phyloP scores from a whole-genome alignment of 2,797 vertebrate species.

The Pantherophis vulpinus region DNA sequence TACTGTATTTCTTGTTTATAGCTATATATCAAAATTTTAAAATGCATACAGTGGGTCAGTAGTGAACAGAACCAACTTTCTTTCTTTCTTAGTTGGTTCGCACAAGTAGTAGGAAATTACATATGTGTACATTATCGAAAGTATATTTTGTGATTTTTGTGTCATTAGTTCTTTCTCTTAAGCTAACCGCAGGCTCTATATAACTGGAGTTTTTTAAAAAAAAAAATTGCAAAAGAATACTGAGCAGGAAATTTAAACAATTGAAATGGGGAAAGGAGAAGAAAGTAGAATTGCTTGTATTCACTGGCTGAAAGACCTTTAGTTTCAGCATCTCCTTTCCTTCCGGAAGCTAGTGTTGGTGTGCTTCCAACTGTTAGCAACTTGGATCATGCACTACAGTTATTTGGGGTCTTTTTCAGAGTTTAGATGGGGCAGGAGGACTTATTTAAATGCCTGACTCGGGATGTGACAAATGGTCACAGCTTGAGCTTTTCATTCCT shows the following conservation, averaged over 20 bases:
- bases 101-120: not conserved
- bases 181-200: not conserved
- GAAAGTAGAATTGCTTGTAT: slow-evolving; percentile 17
- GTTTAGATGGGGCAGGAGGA: not conserved
- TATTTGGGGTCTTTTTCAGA: slow-evolving; percentile 16
- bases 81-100: not conserved
- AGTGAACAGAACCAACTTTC: not conserved
- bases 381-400: slow-evolving; percentile 14
- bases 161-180: not conserved
- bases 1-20: not conserved
- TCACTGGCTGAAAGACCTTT: slow-evolving; percentile 13
- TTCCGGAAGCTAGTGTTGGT: not conserved
- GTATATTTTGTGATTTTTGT: not conserved
- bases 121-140: not conserved
- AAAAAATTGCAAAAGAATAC: not conserved
- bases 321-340: not conserved
- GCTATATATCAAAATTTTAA: not conserved
- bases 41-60: too few relatives aligned
- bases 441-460: slow-evolving; percentile 15
- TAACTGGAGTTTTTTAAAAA: not conserved
- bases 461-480: not conserved
- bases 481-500: slow-evolving; percentile 29
- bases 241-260: not conserved
- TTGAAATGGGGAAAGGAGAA: slow-evolving; percentile 5
- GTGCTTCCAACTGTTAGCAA: not conserved